Evolutionary conservation across 2,113 vertebrate species (phyloP), one percentile per base, ranked within the genome.

Genomic region (Sitta europaea): DNA sequence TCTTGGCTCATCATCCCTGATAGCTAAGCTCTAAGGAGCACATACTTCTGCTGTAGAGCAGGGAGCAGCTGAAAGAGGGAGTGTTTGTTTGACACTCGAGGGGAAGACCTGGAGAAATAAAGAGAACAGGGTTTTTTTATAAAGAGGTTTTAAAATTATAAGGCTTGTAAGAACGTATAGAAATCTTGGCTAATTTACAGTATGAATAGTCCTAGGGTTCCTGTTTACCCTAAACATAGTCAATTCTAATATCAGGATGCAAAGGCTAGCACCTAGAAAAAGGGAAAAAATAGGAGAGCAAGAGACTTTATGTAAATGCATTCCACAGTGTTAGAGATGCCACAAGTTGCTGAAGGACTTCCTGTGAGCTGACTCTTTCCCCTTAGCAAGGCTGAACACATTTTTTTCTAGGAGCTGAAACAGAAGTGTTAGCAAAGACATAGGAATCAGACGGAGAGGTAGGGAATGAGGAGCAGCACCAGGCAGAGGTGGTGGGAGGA

Each of bases 351-450:
- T 79, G 54, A 53, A 67, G 5, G 10, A 55, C 85, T 59, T 82
- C 36, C 24, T 73, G 54, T 40, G 54, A 92, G 13, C 20, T 79
- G 71, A 62, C 18, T 81, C 35, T 59, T 82, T n/a, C 23, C 8
- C 0, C 3, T 72, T 68, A 40, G 15, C n/a, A 79, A 71, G 11
- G 16, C 42, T 82, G 28, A 6, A 7, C 1, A 1, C 2, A 13
- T 35, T 67, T 92, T 66, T 50, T 67, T 8, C 65, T 50, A 23
- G 57, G 19, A 82, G 5, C 40, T 65, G 53, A 68, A 67, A 63
- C 6, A 63, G 57, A 92, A 72, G 31, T 10, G 12, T 66, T 63
- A 72, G 24, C 21, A 55, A 68, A 90, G 27, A 31, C 0, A 4
- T 42, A 48, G 48, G 40, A 75, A 48, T 58, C 36, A 28, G 35